Percentiles rank a stretch among this genome's conserved stretches.
Evolutionary conservation across 2,888 invertebrate genomes (phyloP).

Genomic region (Drosophila falleni): DNA sequence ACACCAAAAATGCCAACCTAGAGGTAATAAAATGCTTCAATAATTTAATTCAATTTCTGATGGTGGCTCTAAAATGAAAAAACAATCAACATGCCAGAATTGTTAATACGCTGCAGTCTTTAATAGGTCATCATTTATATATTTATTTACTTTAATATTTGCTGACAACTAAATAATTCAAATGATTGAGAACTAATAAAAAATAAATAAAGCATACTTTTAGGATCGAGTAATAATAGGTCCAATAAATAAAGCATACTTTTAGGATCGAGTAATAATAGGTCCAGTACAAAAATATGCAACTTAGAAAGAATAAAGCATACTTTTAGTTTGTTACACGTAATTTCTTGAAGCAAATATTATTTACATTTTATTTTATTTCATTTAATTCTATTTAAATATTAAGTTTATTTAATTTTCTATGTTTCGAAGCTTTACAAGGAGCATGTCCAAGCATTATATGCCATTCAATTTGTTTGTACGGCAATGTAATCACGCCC

Average conservation of each 20-base stretch:
- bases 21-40: conserved; percentile 65
- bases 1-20: conserved; percentile 10
- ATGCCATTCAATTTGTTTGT: conserved; percentile 23
- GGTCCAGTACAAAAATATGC: neutral
- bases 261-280: neutral
- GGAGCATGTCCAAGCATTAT: conserved; percentile 6
- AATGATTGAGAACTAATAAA: neutral
- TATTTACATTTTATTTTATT: neutral
- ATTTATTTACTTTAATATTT: neutral
- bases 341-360: neutral
- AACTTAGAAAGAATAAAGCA: neutral
- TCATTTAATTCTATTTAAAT: neutral
- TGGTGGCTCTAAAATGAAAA: conserved; percentile 26
- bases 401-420: neutral
- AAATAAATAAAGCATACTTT: neutral
- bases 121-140: neutral
- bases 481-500: conserved; percentile 63
- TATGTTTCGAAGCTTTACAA: conserved; percentile 10
- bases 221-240: neutral
- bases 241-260: neutral
- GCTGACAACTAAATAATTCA: neutral
- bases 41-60: conserved; percentile 68
- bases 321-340: neutral
- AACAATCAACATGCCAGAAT: conserved; percentile 22
- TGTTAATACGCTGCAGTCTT: conserved; percentile 37